phyloP scores from a whole-genome alignment of 2,113 vertebrate genomes.

The Channa maculata region DNA sequence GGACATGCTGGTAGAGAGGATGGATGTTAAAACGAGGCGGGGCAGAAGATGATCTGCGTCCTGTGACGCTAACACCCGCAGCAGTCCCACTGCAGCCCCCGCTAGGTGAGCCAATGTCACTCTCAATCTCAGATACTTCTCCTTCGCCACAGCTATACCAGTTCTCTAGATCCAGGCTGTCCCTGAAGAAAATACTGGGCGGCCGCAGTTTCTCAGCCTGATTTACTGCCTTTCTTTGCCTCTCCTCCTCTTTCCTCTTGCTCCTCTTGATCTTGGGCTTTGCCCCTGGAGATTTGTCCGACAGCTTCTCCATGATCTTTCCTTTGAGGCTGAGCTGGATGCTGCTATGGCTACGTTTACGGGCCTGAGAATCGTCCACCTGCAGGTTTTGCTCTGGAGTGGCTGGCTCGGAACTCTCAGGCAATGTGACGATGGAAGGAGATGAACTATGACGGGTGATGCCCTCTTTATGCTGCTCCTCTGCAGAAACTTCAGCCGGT shows the following conservation, averaged over 20 bases:
- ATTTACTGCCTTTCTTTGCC: conserved; percentile 86
- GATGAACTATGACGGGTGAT: conserved; percentile 95
- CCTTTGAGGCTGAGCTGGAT: conserved; percentile 96
- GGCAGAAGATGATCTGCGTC: conserved; percentile 79
- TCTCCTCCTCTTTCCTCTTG: conserved; percentile 93
- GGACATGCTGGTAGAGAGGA: conserved; percentile 95
- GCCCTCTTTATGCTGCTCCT: conserved; percentile 85
- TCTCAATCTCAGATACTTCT: conserved; percentile 98
- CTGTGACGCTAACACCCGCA: conserved; percentile 59
- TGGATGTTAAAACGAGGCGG: conserved; percentile 90
- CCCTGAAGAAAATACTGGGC: conserved; percentile 94
- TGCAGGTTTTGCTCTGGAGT: conserved; percentile 79
- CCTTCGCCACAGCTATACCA: conserved; percentile 99
- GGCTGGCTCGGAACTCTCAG: conserved; percentile 74
- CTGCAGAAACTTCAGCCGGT: conserved; percentile 45
- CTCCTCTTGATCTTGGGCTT: conserved; percentile 95
- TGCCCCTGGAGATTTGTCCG: conserved; percentile 93
- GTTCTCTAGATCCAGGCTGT: conserved; percentile 97
- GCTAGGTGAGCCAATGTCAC: conserved; percentile 92
- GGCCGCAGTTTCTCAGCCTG: conserved; percentile 89
- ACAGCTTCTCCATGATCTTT: conserved; percentile 89
- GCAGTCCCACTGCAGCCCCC: conserved; percentile 54
- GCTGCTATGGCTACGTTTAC: conserved; percentile 93
- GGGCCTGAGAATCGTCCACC: conserved; percentile 84
- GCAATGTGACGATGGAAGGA: conserved; percentile 89